Evolutionary conservation across 2,113 vertebrate genomes (phyloP).

Genomic region (Verasper variegatus): DNA sequence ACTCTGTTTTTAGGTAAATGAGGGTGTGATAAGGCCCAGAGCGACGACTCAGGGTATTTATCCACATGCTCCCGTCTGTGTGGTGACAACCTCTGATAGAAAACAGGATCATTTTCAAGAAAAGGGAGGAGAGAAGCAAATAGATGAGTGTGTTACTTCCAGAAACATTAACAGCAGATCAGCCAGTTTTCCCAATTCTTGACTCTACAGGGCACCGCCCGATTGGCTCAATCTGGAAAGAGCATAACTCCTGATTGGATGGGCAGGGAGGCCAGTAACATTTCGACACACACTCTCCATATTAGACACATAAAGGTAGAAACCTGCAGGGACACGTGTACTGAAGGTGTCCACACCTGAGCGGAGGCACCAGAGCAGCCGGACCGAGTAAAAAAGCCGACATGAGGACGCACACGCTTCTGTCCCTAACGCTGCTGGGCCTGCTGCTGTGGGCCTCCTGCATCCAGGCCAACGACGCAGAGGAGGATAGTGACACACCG

Average conservation of each 20-base stretch:
- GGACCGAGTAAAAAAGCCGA: not conserved
- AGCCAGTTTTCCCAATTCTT: slow-evolving; percentile 15
- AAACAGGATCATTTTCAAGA: not conserved
- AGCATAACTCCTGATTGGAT: slow-evolving; percentile 60
- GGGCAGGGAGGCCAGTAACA: slow-evolving; percentile 68
- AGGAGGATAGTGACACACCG: not conserved
- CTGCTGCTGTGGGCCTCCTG: slow-evolving; percentile 71
- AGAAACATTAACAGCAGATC: not conserved
- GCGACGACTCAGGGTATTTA: not conserved
- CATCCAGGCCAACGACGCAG: slow-evolving; percentile 16
- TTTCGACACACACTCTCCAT: slow-evolving; percentile 68
- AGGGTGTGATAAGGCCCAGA: not conserved
- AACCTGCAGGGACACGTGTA: slow-evolving; percentile 20
- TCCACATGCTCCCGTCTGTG: no score
- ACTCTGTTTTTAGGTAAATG: slow-evolving; percentile 39
- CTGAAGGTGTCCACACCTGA: slow-evolving; percentile 28
- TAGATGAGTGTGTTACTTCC: not conserved
- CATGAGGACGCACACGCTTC: slow-evolving; percentile 65
- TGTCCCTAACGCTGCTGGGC: slow-evolving; percentile 56
- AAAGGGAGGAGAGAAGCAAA: not conserved
- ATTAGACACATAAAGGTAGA: slow-evolving; percentile 49
- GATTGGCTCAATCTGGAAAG: slow-evolving; percentile 44
- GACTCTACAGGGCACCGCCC: slow-evolving; percentile 49
- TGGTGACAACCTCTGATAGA: not conserved
- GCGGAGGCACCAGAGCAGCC: slow-evolving; percentile 38